These are phyloP conservation scores for Liasis olivaceus DNA, from an alignment of 2,797 vertebrate genomes.

Conservation along the genomic window DNA sequence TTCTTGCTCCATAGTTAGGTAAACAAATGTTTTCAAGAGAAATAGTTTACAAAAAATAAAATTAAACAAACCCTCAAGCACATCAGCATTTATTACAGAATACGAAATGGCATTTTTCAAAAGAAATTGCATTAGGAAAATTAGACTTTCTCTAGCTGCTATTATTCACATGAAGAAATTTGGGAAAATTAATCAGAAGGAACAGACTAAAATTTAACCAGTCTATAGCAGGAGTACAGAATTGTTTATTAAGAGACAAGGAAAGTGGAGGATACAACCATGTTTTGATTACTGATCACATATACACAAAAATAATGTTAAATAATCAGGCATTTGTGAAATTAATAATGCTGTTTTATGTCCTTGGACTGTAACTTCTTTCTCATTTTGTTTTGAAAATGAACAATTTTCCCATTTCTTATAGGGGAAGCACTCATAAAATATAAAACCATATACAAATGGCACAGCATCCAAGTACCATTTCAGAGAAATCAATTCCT, in stretches of 20 bases:
- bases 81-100: neutral
- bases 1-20: neutral
- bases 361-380: neutral
- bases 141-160: neutral
- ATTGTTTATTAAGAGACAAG: conserved; percentile 31
- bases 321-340: conserved; percentile 16
- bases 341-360: neutral
- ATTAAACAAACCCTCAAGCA: neutral
- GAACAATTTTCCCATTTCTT: neutral
- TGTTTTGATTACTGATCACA: neutral
- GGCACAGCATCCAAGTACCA: neutral
- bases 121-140: neutral
- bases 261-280: neutral
- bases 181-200: neutral
- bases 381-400: neutral
- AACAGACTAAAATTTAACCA: neutral
- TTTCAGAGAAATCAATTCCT: neutral
- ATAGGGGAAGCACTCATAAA: neutral
- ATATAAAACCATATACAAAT: rapidly evolving
- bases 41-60: neutral
- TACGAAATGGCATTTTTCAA: neutral
- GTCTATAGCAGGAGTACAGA: neutral
- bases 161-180: neutral
- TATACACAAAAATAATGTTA: neutral
- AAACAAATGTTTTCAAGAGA: neutral